Evolutionary conservation across 1,140 invertebrate genomes (phyloP), one percentile per base, ranked within the genome.

Genomic region (Listronotus oregonensis): DNA sequence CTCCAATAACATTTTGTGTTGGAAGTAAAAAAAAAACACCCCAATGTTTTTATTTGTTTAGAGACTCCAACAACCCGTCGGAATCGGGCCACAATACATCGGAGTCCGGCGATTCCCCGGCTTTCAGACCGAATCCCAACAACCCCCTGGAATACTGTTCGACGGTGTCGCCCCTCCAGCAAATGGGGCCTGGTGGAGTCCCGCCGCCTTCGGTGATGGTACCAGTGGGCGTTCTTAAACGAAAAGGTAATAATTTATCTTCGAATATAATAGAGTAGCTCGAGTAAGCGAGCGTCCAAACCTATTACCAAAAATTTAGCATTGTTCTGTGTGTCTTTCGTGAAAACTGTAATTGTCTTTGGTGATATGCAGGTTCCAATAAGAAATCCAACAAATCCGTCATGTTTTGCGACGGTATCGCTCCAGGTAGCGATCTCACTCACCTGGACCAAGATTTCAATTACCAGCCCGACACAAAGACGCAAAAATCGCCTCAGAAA

Each of bases 131-230:
- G 54, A 92, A 94, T 82, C 92, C 92, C 47, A 93, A 93, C 80
- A 94, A 95, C 81, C 92, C 92, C 34, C 89, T 90, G 85, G 92
- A 95, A 80, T 95, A 95, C 80, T 94, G 92, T 81, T 93, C 91
- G 49, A 91, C 89, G 40, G 87, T 95, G 77, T 90, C 92, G 67
- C 91, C 92, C 67, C 83, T 89, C 66, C 85, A 92, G 78, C 92
- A 94, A 81, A 68, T 67, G 11, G 82, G 79, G 18, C 75, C 80
- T 50, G 77, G 77, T 18, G 73, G 77, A 18, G 74, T 83, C 5
- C 82, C 84, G 37, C 87, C 87, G 54, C 89, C 89, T 11, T 87
- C 89, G 49, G 91, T 94, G 1, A 90, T 94, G 85, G 92, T 94
- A 18, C 92, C 92, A 42, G 89, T 92, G 31, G 90, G 92, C 18